Evolutionary conservation across 1,140 invertebrate species (phyloP).

Genomic region (Drosophila repletoides): DNA sequence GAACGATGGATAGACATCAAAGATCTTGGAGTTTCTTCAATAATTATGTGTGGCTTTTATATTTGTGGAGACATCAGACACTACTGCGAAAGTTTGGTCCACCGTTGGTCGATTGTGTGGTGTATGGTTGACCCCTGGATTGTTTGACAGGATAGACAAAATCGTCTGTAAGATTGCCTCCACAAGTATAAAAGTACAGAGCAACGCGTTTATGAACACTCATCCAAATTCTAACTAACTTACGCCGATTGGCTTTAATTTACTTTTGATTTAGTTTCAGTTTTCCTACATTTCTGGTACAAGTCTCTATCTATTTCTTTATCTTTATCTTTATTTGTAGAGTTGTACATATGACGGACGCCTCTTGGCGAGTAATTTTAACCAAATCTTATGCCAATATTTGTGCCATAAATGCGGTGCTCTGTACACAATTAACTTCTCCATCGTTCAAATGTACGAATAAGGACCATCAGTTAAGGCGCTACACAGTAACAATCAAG

Average conservation of each 20-base stretch:
- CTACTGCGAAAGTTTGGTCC: conserved; percentile 3
- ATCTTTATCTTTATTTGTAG: conserved; percentile 19
- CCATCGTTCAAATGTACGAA: conserved; percentile 86
- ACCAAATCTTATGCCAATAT: conserved; percentile 63
- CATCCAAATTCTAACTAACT: conserved; percentile 22
- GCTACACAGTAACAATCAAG: conserved; percentile 99
- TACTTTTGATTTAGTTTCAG: conserved; percentile 59
- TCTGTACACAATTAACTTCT: conserved; percentile 71
- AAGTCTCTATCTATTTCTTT: conserved; percentile 17
- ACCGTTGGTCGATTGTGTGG: conserved; percentile 8
- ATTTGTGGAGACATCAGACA: conserved; percentile 61
- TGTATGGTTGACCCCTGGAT: conserved; percentile 49
- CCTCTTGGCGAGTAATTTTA: not conserved
- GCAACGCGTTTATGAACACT: conserved; percentile 57
- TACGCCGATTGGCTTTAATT: conserved; percentile 5
- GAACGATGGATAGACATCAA: conserved; percentile 80
- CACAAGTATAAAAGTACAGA: conserved; percentile 78
- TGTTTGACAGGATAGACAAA: conserved; percentile 50
- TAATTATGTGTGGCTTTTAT: conserved; percentile 49
- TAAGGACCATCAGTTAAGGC: conserved; percentile 95
- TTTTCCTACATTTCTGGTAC: conserved; percentile 44
- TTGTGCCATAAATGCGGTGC: conserved; percentile 67
- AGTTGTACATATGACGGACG: too few relatives aligned
- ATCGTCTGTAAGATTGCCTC: conserved; percentile 35
- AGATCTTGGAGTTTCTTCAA: conserved; percentile 42